Evolutionary conservation across 2,888 invertebrate genomes (phyloP).

Genomic region (Onthophagus sagittarius): DNA sequence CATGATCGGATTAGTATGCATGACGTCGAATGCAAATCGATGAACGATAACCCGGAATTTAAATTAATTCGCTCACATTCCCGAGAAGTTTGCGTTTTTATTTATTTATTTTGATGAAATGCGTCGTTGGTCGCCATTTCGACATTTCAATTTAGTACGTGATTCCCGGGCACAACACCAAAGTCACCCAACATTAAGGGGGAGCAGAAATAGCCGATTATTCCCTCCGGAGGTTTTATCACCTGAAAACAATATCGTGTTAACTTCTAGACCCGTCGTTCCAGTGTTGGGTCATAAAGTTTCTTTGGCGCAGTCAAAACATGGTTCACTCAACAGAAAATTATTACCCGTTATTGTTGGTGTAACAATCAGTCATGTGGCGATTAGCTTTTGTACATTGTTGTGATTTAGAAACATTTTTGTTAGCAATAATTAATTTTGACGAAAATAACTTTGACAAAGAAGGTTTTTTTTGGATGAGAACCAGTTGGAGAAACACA

Average conservation of each 20-base stretch:
- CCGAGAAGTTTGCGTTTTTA: background rate
- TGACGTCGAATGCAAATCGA: background rate
- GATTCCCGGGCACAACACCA: background rate
- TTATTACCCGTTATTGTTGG: background rate
- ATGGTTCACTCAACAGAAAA: background rate
- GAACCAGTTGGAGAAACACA: too few relatives aligned
- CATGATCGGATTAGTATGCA: background rate
- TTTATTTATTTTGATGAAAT: background rate
- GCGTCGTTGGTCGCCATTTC: background rate
- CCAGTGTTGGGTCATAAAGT: background rate
- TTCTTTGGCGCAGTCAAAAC: background rate
- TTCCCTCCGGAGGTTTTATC: background rate
- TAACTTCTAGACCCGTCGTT: background rate
- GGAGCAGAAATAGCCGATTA: background rate
- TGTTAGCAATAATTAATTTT: too few relatives aligned
- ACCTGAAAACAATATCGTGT: background rate
- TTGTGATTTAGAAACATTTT: too few relatives aligned
- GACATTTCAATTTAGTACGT: background rate
- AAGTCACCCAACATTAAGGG: background rate
- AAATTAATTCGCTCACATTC: background rate
- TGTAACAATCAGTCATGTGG: background rate
- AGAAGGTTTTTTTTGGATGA: too few relatives aligned
- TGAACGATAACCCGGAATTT: background rate
- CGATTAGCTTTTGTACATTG: background rate
- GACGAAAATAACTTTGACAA: too few relatives aligned